phyloP scores from a whole-genome alignment of 2,113 vertebrate genomes.

The Percopsis transmontana region DNA sequence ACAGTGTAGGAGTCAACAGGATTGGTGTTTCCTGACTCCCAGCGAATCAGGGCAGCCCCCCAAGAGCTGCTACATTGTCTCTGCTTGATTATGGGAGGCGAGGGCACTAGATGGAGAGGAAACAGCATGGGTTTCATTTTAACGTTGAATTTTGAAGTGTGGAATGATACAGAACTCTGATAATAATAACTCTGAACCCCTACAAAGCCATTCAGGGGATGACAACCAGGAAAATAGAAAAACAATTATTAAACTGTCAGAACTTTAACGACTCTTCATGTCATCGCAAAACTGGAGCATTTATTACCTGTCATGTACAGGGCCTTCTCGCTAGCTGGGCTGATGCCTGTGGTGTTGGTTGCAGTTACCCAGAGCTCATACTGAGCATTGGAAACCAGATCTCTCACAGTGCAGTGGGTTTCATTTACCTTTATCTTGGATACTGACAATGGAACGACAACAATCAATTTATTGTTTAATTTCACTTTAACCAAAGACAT shows the following conservation, averaged over 20 bases:
- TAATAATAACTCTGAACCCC: background rate
- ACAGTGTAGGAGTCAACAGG: constrained; percentile 93
- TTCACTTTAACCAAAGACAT: constrained; percentile 7
- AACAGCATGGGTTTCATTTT: background rate
- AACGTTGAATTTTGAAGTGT: constrained; percentile 1
- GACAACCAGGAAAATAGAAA: background rate
- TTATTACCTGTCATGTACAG: constrained; percentile 91
- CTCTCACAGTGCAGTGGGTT: constrained; percentile 86
- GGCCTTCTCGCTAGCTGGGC: constrained; percentile 86
- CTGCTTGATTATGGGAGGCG: constrained; percentile 77
- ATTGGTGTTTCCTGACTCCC: constrained; percentile 89
- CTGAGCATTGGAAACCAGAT: constrained; percentile 87
- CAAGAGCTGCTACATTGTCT: constrained; percentile 83
- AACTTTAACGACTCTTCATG: background rate
- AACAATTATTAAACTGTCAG: constrained; percentile 7
- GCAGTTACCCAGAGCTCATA: constrained; percentile 96
- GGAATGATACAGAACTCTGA: constrained; percentile 51
- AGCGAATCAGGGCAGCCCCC: constrained; percentile 86
- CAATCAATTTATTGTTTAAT: constrained; percentile 2
- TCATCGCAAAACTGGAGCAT: background rate
- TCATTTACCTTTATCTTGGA: constrained; percentile 85
- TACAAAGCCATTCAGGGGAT: background rate
- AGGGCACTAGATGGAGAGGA: constrained; percentile 81
- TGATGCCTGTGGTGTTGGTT: constrained; percentile 86
- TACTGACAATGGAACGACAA: constrained; percentile 69